These are phyloP conservation scores for Drosophila robusta DNA, from an alignment of 2,888 invertebrate species.

Conservation along the genomic window DNA sequence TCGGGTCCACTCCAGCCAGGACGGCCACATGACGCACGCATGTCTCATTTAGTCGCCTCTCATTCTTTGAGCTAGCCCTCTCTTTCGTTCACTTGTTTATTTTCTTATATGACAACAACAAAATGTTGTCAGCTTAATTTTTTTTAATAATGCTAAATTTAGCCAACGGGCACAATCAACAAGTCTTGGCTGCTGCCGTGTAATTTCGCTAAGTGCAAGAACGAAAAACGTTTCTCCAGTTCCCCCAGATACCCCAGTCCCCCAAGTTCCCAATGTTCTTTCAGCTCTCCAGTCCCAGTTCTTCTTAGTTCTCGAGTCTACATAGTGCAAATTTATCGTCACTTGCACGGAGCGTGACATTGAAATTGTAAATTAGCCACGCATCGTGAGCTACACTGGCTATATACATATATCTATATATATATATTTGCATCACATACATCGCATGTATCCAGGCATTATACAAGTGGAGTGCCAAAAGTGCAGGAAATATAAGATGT, in stretches of 20 bases:
- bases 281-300: neutral
- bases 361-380: constrained; percentile 83
- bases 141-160: constrained; percentile 78
- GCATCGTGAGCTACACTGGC: constrained; percentile 53
- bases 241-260: constrained; percentile 8
- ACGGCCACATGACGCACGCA: constrained; percentile 77
- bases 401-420: constrained; percentile 2
- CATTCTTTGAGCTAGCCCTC: constrained; percentile 1
- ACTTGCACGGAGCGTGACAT: constrained; percentile 81
- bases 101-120: constrained; percentile 53
- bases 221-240: constrained; percentile 29
- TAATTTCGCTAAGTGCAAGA: constrained; percentile 76
- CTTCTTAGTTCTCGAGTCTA: constrained; percentile 16
- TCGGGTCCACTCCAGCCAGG: constrained; percentile 35
- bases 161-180: constrained; percentile 72
- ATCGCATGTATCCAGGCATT: constrained; percentile 16
- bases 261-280: constrained; percentile 1
- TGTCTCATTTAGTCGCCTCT: constrained; percentile 37
- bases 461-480: constrained; percentile 21
- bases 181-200: constrained; percentile 73
- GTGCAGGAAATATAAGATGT: constrained; percentile 20
- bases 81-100: constrained; percentile 9
- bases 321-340: constrained; percentile 79
- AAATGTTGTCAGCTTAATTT: constrained; percentile 81
- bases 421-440: constrained; percentile 3